Percentiles rank a stretch among this genome's conserved stretches.
These are phyloP conservation scores for Lepidurus couesii DNA, from an alignment of 1,140 invertebrate species.

Conservation along the genomic window DNA sequence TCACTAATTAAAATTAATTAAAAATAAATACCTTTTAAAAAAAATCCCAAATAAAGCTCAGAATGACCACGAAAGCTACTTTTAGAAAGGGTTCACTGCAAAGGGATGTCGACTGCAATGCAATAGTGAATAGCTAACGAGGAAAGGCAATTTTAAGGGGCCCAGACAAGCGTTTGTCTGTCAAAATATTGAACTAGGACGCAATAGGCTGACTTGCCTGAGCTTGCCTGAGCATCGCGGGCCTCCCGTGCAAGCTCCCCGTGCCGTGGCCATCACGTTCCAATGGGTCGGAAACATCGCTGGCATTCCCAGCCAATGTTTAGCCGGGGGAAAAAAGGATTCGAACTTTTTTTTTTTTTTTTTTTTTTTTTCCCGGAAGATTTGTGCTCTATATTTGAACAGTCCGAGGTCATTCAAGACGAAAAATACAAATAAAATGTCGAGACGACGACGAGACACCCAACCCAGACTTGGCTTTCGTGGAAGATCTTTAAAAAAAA, in stretches of 20 bases:
- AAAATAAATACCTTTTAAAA: no score
- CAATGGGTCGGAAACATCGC: not conserved
- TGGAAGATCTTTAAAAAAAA: no score
- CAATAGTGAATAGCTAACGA: no score
- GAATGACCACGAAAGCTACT: no score
- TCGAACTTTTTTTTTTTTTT: not conserved
- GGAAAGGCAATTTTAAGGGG: not conserved
- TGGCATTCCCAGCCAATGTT: not conserved
- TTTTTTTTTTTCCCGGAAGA: not conserved
- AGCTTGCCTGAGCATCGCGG: not conserved
- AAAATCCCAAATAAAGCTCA: no score
- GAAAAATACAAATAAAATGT: not conserved
- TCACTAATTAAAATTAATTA: no score
- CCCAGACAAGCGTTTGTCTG: not conserved
- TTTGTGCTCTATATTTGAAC: conserved; percentile 4
- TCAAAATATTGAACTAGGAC: conserved; percentile 5
- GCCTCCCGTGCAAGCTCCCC: not conserved
- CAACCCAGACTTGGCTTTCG: not conserved
- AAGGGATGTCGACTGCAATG: no score
- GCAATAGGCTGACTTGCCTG: not conserved
- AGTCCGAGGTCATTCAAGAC: not conserved
- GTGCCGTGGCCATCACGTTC: not conserved
- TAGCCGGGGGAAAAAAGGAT: not conserved
- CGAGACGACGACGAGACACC: conserved; percentile 1
- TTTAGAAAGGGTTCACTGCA: no score